phyloP scores from a whole-genome alignment of 2,113 vertebrate species.

The Fukomys damarensis region DNA sequence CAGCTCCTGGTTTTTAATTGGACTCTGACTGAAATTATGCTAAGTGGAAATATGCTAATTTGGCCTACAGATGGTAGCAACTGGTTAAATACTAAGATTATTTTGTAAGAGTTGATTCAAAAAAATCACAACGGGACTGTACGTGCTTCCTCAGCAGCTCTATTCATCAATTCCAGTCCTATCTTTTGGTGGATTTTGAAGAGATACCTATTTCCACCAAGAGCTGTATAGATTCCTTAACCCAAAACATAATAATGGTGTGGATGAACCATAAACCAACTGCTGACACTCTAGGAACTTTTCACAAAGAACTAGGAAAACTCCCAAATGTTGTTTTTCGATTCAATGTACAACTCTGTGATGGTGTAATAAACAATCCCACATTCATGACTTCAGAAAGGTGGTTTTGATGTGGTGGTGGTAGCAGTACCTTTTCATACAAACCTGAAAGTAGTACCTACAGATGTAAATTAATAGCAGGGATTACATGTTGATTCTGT shows the following conservation, averaged over 20 bases:
- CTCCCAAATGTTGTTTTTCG: slow-evolving; percentile 39
- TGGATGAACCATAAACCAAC: slow-evolving; percentile 86
- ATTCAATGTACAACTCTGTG: slow-evolving; percentile 83
- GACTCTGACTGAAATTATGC: slow-evolving; percentile 60
- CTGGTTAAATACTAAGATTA: slow-evolving; percentile 88
- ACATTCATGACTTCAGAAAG: slow-evolving; percentile 83
- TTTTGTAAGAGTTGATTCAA: slow-evolving; percentile 84
- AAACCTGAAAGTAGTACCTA: neutral
- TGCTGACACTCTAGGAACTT: slow-evolving; percentile 81
- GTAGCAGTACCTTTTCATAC: slow-evolving; percentile 69
- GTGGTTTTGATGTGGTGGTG: slow-evolving; percentile 83
- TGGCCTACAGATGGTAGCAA: slow-evolving; percentile 90
- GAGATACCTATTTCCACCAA: slow-evolving; percentile 80
- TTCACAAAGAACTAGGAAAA: slow-evolving; percentile 83
- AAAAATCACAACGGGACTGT: slow-evolving; percentile 87
- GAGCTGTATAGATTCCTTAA: slow-evolving; percentile 47
- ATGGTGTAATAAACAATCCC: slow-evolving; percentile 75
- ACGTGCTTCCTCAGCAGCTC: slow-evolving; percentile 78
- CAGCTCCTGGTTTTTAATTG: slow-evolving; percentile 82
- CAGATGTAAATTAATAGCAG: neutral
- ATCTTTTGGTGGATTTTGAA: slow-evolving; percentile 75
- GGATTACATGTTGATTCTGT: neutral
- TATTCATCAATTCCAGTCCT: slow-evolving; percentile 81
- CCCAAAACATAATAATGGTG: slow-evolving; percentile 76
- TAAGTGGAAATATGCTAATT: slow-evolving; percentile 88